Conservation (phyloP, 2,797 vertebrate species). For the Fringilla coelebs region DNA sequence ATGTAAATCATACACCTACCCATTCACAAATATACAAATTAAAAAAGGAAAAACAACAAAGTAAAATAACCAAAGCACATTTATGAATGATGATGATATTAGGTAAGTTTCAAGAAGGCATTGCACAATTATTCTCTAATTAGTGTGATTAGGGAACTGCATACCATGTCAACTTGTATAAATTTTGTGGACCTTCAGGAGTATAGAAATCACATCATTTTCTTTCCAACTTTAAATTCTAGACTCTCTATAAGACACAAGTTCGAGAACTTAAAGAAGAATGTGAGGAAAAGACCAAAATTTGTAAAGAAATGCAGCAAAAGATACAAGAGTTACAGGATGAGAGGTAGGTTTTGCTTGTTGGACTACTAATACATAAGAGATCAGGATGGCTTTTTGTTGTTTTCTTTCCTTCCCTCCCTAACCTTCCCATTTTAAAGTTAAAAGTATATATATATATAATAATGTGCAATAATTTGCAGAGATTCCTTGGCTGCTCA, state of each 20-base stretch:
- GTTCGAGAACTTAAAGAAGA: slow-evolving; percentile 95
- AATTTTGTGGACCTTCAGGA: not conserved
- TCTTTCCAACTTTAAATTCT: slow-evolving; percentile 19
- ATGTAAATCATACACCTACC: not conserved
- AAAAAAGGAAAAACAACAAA: not conserved
- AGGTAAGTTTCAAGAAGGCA: not conserved
- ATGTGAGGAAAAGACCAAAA: slow-evolving; percentile 86
- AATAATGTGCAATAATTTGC: not conserved
- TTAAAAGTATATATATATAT: not conserved
- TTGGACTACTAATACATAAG: not conserved
- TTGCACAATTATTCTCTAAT: not conserved
- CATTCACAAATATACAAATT: not conserved
- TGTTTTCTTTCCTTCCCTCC: not conserved
- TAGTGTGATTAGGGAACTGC: not conserved
- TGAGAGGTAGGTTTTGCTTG: slow-evolving; percentile 81
- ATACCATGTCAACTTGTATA: not conserved
- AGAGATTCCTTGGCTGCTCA: slow-evolving; percentile 91
- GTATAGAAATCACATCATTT: not conserved
- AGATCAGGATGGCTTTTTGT: not conserved
- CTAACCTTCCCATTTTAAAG: not conserved
- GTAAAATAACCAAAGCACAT: not conserved
- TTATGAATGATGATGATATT: not conserved
- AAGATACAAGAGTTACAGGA: slow-evolving; percentile 88
- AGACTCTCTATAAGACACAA: slow-evolving; percentile 98
- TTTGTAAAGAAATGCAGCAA: slow-evolving; percentile 86